Evolutionary conservation across 2,888 invertebrate species (phyloP), one percentile per base, ranked within the genome.

Genomic region (Tachina grossa): DNA sequence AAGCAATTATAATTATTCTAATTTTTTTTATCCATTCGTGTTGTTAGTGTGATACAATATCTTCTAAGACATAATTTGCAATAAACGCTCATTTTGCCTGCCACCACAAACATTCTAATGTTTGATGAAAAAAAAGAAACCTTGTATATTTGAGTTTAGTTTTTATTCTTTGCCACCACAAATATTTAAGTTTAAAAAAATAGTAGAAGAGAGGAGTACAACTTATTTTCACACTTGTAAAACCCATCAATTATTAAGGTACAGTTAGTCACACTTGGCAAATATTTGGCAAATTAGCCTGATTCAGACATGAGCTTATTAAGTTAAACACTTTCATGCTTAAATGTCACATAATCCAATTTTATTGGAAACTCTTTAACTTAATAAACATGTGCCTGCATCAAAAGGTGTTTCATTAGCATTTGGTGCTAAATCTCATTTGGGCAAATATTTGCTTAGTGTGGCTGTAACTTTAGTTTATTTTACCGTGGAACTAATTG

Each of bases 211-310:
- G 43, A 68, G 41, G 10, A 59, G 13, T 53, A 19, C n/a, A 14
- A 9, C 10, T 5, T 19, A 43, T 68, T 68, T 69, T 72, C 53
- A 77, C 63, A 72, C 77, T 81, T 81, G 55, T 63, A 69, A 78
- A 76, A 47, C 66, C 39, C 47, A 22, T 72, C 47, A 41, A 59
- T 45, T 14, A 51, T 65, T 43, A 55, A 22, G 57, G 51, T 16
- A 39, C 49, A 39, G 61, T 61, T 8, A 39, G 61, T 61, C 9
- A 19, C 9, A 1, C 16, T 55, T 11, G 2, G 8, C 10, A 16
- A 16, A 51, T 51, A 16, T 19, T 31, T 31, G 31, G n/a, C n/a
- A n/a, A n/a, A n/a, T n/a, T n/a, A n/a, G n/a, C n/a, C n/a, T 31
- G 4, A 31, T 31, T 31, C 3, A 31, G 31, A 31, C 4, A 31